phyloP scores from a whole-genome alignment of 2,888 invertebrate species.

The Furcula furcula region DNA sequence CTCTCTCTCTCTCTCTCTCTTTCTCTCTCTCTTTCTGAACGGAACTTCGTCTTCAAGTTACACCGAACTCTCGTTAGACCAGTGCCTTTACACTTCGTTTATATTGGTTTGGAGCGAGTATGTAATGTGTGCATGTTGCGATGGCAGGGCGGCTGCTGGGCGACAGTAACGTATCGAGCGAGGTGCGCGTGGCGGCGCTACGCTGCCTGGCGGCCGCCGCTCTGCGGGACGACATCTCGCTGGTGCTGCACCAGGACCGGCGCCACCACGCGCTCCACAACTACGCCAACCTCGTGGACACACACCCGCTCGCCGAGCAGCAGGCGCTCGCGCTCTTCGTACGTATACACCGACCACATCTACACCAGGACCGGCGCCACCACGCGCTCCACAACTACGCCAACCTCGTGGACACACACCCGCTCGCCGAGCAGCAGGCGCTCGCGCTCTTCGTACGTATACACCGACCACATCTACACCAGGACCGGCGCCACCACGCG shows the following conservation, averaged over 20 bases:
- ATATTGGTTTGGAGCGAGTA: no score
- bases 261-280: constrained; percentile 94
- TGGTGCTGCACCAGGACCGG: constrained; percentile 94
- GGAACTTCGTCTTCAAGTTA: no score
- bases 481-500: no score
- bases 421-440: neutral
- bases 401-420: no score
- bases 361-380: no score
- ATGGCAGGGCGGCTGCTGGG: constrained; percentile 42
- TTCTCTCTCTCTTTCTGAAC: no score
- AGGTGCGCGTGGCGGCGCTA: constrained; percentile 84
- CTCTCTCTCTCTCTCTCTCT: no score
- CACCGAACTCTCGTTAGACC: no score
- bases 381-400: no score
- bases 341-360: constrained; percentile 58
- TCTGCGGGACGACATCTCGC: constrained; percentile 93
- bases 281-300: constrained; percentile 91
- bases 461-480: no score
- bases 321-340: constrained; percentile 90
- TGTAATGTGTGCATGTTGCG: neutral
- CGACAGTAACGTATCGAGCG: constrained; percentile 80
- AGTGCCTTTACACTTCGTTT: no score
- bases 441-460: constrained; percentile 2
- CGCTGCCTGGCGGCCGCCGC: constrained; percentile 89
- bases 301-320: constrained; percentile 88